A percentile compares a stretch with the other conserved stretches of the same genome.
Evolutionary conservation across 2,888 invertebrate species (phyloP).

Genomic region (Creontiades dilutus): DNA sequence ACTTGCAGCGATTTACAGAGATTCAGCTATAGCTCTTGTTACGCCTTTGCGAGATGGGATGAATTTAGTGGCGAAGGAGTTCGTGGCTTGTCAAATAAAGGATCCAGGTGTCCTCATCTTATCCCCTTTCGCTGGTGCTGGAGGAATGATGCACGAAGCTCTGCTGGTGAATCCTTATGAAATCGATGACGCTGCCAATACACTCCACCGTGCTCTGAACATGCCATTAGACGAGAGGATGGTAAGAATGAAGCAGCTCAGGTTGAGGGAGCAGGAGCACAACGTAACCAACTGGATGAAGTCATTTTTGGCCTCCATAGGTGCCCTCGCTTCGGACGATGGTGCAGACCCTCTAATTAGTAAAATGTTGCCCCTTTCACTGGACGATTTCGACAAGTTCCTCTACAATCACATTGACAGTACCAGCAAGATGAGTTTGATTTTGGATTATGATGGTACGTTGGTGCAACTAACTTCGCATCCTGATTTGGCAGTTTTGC

Average conservation of each 20-base stretch:
- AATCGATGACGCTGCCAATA: constrained; percentile 78
- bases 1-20: constrained; percentile 79
- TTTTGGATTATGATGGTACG: constrained; percentile 79
- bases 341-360: constrained; percentile 76
- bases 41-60: constrained; percentile 79
- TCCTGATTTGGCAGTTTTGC: constrained; percentile 78
- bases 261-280: constrained; percentile 78
- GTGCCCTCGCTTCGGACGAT: constrained; percentile 77
- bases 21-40: constrained; percentile 79
- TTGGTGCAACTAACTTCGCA: constrained; percentile 79
- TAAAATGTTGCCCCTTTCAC: constrained; percentile 78
- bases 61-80: constrained; percentile 80
- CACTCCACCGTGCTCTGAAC: constrained; percentile 78
- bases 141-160: constrained; percentile 79
- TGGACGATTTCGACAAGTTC: constrained; percentile 78
- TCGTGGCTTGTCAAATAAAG: constrained; percentile 79
- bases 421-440: constrained; percentile 78
- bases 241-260: constrained; percentile 79
- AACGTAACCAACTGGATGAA: constrained; percentile 79
- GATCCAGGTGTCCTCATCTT: constrained; percentile 79
- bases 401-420: constrained; percentile 78
- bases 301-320: constrained; percentile 78
- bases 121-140: constrained; percentile 79
- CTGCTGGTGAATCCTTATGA: constrained; percentile 79
- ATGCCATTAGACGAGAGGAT: constrained; percentile 79